A percentile compares a stretch with the other conserved stretches of the same genome.
Evolutionary conservation across 2,797 vertebrate genomes (phyloP).

Genomic region (Parambassis ranga): DNA sequence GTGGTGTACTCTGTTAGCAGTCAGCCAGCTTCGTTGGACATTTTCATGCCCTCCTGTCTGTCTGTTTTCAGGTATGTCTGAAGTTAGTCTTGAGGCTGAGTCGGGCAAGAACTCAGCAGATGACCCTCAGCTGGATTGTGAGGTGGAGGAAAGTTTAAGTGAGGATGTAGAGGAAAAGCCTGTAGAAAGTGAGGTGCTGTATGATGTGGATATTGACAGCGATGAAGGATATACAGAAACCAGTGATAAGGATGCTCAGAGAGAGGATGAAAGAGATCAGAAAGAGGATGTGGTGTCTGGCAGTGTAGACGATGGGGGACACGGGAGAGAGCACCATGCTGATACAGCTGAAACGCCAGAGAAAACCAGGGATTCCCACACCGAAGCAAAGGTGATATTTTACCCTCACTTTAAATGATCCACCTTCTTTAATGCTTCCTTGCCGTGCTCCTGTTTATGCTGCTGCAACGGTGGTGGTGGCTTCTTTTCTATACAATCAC

Average conservation of each 20-base stretch:
- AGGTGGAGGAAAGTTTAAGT: constrained; percentile 56
- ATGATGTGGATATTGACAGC: constrained; percentile 58
- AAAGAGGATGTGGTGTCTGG: constrained; percentile 12
- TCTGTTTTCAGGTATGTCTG: constrained; percentile 86
- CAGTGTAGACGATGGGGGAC: constrained; percentile 46
- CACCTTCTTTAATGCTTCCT: constrained; percentile 16
- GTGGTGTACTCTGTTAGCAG: background rate
- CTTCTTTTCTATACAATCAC: constrained; percentile 16
- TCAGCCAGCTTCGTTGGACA: constrained; percentile 1
- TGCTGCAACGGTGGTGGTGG: constrained; percentile 52
- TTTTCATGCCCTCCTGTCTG: constrained; percentile 64
- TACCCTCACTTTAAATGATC: constrained; percentile 25
- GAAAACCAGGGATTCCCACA: constrained; percentile 54
- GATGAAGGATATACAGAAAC: constrained; percentile 41
- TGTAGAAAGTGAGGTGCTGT: constrained; percentile 41
- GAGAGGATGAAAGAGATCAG: constrained; percentile 21
- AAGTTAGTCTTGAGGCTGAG: constrained; percentile 80
- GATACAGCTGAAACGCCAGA: constrained; percentile 52
- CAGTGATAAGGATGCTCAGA: constrained; percentile 1
- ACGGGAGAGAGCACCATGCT: constrained; percentile 23
- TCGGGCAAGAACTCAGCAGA: constrained; percentile 62
- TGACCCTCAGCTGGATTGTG: constrained; percentile 65
- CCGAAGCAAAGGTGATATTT: constrained; percentile 73
- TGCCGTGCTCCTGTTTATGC: constrained; percentile 34
- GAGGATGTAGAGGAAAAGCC: constrained; percentile 32